Percentiles rank a stretch among this genome's conserved stretches.
These are phyloP conservation scores for Zygaena filipendulae DNA, from an alignment of 2,888 invertebrate genomes.

Conservation along the genomic window DNA sequence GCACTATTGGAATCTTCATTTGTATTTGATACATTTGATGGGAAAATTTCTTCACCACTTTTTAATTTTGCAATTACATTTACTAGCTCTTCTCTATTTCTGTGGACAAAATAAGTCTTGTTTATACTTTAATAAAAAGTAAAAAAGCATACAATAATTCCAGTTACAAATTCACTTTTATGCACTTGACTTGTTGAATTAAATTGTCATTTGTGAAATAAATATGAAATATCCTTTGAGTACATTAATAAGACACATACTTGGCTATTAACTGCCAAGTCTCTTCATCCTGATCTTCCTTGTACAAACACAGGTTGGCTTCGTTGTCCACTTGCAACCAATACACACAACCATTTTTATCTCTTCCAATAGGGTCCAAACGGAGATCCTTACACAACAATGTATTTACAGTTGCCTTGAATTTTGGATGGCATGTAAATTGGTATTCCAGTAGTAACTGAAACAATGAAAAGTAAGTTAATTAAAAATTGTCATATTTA, in stretches of 20 bases:
- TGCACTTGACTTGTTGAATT: conserved; percentile 1
- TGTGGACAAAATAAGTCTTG: conserved; percentile 34
- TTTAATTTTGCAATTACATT: conserved; percentile 80
- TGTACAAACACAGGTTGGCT: conserved; percentile 90
- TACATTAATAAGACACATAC: no score
- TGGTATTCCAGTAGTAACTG: conserved; percentile 92
- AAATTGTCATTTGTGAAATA: neutral
- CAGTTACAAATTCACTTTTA: no score
- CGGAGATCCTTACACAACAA: conserved; percentile 83
- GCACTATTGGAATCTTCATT: conserved; percentile 57
- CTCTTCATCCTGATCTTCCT: conserved; percentile 96
- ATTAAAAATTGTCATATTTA: conserved; percentile 4
- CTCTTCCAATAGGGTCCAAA: conserved; percentile 89
- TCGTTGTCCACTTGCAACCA: conserved; percentile 94
- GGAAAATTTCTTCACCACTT: conserved; percentile 74
- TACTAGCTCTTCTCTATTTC: conserved; percentile 83
- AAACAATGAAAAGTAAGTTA: conserved; percentile 18
- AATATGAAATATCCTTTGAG: no score
- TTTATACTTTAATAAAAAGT: conserved; percentile 8
- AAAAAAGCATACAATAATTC: conserved; percentile 9
- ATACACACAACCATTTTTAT: conserved; percentile 90
- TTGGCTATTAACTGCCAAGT: conserved; percentile 93
- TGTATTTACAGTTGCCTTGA: conserved; percentile 88
- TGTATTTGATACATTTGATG: conserved; percentile 32
- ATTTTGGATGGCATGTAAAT: conserved; percentile 93